Evolutionary conservation across 2,888 invertebrate species (phyloP).

Genomic region (Lamellibrachia satsuma): DNA sequence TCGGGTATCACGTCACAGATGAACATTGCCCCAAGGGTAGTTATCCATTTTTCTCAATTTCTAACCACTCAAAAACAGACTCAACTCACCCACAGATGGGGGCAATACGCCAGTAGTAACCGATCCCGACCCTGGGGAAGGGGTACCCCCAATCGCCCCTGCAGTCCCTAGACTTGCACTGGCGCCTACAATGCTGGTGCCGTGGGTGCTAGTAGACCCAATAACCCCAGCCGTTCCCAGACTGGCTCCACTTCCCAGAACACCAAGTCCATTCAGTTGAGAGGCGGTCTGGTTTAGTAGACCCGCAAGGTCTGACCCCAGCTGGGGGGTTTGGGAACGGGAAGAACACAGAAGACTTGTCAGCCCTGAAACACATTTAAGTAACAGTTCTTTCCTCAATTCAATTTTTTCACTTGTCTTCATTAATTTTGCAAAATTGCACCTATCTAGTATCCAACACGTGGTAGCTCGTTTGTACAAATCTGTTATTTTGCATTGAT

Average conservation of each 20-base stretch:
- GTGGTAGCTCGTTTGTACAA: too few species aligned
- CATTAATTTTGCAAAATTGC: too few species aligned
- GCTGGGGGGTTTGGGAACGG: constrained; percentile 32
- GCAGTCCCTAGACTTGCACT: neutral
- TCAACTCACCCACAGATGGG: constrained; percentile 14
- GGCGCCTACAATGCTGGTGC: constrained; percentile 17
- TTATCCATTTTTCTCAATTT: neutral
- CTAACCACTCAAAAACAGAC: neutral
- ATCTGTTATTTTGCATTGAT: too few species aligned
- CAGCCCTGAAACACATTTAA: constrained; percentile 27
- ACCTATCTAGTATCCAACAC: too few species aligned
- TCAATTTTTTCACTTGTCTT: too few species aligned
- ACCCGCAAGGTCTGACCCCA: constrained; percentile 7
- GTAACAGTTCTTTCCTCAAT: too few species aligned
- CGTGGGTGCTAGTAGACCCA: constrained; percentile 26
- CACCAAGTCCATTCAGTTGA: constrained; percentile 23
- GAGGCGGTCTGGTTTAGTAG: constrained; percentile 34
- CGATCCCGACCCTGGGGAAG: constrained; percentile 12
- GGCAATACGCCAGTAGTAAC: neutral
- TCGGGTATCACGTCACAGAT: neutral
- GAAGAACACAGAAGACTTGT: constrained; percentile 32
- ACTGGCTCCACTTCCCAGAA: constrained; percentile 28
- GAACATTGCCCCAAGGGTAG: neutral
- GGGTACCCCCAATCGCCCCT: neutral
- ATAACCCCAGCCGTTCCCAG: constrained; percentile 26